phyloP scores from a whole-genome alignment of 2,888 invertebrate species.

The Metellina segmentata region DNA sequence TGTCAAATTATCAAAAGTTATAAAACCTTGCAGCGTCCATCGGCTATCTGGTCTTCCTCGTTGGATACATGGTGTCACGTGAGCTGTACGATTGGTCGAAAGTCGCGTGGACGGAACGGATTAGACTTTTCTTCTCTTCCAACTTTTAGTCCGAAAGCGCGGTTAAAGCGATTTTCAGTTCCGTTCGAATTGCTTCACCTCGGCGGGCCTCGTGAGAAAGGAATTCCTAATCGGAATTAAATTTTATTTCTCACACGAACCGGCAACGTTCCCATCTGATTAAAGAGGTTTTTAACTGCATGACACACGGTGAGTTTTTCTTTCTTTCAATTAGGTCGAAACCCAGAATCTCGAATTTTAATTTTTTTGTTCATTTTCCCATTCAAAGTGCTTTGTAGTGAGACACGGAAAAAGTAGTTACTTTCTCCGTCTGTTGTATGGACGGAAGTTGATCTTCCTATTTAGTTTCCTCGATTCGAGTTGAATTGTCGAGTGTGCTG shows the following conservation, averaged over 20 bases:
- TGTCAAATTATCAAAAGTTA: too few species aligned
- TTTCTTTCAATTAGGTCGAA: constrained; percentile 13
- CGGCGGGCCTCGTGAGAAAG: background rate
- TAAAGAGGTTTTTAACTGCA: background rate
- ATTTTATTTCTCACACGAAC: background rate
- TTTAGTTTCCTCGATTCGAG: background rate
- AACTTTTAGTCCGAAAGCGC: background rate
- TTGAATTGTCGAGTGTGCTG: background rate
- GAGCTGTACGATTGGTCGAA: background rate
- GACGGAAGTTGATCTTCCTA: background rate
- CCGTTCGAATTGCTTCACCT: background rate
- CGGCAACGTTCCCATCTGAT: background rate
- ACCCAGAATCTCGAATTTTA: background rate
- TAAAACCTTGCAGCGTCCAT: background rate
- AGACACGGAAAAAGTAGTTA: background rate
- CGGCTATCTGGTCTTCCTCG: background rate
- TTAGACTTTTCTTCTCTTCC: background rate
- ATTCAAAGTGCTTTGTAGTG: background rate
- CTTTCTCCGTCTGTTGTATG: background rate
- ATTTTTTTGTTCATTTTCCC: background rate
- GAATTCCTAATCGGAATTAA: background rate
- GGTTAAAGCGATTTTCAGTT: background rate
- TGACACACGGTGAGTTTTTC: background rate
- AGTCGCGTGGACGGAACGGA: background rate
- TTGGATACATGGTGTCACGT: background rate